Percentiles rank a stretch among this genome's conserved stretches.
These are phyloP conservation scores for Odocoileus virginianus DNA, from an alignment of 2,113 vertebrate genomes.

Conservation along the genomic window DNA sequence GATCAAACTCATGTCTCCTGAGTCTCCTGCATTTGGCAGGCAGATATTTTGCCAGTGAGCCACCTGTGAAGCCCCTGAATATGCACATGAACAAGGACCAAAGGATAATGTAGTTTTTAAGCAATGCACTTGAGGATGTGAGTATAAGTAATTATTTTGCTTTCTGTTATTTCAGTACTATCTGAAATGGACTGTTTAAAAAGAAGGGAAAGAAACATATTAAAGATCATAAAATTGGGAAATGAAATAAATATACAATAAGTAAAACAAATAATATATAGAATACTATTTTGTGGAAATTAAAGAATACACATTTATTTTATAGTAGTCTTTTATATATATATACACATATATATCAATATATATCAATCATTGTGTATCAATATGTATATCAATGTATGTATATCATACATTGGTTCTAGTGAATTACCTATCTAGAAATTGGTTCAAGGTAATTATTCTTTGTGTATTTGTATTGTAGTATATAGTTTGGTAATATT, in stretches of 20 bases:
- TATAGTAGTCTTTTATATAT: not conserved
- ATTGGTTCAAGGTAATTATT: not conserved
- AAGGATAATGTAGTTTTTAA: not conserved
- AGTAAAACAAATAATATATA: not conserved
- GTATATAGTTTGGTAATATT: not conserved
- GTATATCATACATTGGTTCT: not conserved
- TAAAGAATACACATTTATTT: not conserved
- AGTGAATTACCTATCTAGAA: not conserved
- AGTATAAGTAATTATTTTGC: not conserved
- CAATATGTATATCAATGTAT: not conserved
- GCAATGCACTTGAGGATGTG: not conserved
- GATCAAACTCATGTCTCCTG: not conserved
- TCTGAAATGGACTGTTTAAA: not conserved
- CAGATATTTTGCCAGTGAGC: not conserved
- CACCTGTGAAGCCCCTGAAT: not conserved
- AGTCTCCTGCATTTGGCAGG: not conserved
- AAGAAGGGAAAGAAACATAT: not conserved
- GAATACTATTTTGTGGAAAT: not conserved
- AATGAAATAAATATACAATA: not conserved
- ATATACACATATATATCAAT: not conserved
- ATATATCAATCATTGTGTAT: not conserved
- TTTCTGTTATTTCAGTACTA: not conserved
- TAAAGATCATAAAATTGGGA: not conserved
- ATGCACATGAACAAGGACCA: not conserved
- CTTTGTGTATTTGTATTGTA: not conserved